Evolutionary conservation across 2,113 vertebrate species (phyloP).

Genomic region (Copsychus sechellarum): DNA sequence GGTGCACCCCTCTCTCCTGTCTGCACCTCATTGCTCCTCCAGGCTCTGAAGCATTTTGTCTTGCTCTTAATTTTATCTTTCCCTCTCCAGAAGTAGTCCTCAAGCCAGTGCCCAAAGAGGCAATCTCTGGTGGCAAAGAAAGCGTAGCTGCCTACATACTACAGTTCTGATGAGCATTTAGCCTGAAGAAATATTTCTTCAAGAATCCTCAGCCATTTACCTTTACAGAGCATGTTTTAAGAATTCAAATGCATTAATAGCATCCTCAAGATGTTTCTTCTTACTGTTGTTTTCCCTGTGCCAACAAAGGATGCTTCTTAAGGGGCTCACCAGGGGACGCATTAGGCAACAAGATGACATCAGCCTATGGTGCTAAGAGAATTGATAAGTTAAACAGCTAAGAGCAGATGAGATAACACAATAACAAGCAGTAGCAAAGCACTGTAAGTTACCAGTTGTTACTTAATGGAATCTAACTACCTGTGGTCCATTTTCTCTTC

Average conservation of each 20-base stretch:
- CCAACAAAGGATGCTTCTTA: neutral
- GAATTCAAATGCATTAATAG: neutral
- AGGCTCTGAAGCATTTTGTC: neutral
- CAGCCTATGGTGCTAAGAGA: neutral
- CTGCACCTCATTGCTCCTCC: fast-evolving
- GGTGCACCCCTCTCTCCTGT: neutral
- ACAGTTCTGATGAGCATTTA: neutral
- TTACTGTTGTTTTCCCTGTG: neutral
- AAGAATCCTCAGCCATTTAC: neutral
- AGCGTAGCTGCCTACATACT: neutral
- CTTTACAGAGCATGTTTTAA: neutral
- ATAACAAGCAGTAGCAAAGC: neutral
- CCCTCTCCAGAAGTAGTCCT: neutral
- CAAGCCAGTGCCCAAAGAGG: neutral
- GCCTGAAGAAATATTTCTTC: neutral
- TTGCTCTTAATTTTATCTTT: neutral
- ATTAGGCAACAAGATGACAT: neutral
- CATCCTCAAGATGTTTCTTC: neutral
- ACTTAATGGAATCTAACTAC: neutral
- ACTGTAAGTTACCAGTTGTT: neutral
- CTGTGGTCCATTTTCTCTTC: neutral
- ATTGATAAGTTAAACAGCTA: neutral
- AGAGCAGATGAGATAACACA: neutral
- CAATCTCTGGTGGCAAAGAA: neutral
- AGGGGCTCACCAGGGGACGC: neutral